Base-by-base conservation (phyloP, 2,888 invertebrate species). In the Xylophagus ater region DNA sequence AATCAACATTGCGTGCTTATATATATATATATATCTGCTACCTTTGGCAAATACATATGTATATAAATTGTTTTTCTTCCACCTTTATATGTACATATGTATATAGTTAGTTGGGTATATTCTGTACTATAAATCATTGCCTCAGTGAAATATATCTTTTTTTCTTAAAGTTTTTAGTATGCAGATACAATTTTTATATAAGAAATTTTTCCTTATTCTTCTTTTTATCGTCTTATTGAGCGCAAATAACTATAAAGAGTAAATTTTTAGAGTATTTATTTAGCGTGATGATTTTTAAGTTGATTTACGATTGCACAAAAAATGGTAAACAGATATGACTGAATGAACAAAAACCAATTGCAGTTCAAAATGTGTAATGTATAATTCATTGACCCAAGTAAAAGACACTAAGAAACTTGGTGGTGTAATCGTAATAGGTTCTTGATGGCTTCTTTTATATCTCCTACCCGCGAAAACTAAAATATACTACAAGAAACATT, bases 1-100 rank as follows among this genome's bases (percentile, higher is more conserved):
- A 42, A 42, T 42, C 42, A 42, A 39, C 37, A 28, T 42, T 42
- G 38, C 42, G 34, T 42, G 42, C 38, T 24, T 21, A 37, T n/a
- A n/a, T n/a, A n/a, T n/a, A n/a, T n/a, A n/a, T n/a, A n/a, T n/a
- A n/a, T n/a, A n/a, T n/a, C n/a, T n/a, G n/a, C n/a, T n/a, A n/a
- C n/a, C n/a, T n/a, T n/a, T n/a, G n/a, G n/a, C n/a, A n/a, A n/a
- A n/a, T n/a, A n/a, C n/a, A n/a, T n/a, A n/a, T n/a, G n/a, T n/a
- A n/a, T n/a, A n/a, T n/a, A n/a, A n/a, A n/a, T n/a, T n/a, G n/a
- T n/a, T n/a, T n/a, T n/a, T n/a, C n/a, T n/a, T n/a, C n/a, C n/a
- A n/a, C n/a, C n/a, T n/a, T n/a, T n/a, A n/a, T n/a, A n/a, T n/a
- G n/a, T n/a, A n/a, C n/a, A n/a, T n/a, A n/a, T n/a, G n/a, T n/a